Percentiles rank a stretch among this genome's conserved stretches.
These are phyloP conservation scores for Ellobium chinense DNA, from an alignment of 2,888 invertebrate genomes.

Conservation along the genomic window DNA sequence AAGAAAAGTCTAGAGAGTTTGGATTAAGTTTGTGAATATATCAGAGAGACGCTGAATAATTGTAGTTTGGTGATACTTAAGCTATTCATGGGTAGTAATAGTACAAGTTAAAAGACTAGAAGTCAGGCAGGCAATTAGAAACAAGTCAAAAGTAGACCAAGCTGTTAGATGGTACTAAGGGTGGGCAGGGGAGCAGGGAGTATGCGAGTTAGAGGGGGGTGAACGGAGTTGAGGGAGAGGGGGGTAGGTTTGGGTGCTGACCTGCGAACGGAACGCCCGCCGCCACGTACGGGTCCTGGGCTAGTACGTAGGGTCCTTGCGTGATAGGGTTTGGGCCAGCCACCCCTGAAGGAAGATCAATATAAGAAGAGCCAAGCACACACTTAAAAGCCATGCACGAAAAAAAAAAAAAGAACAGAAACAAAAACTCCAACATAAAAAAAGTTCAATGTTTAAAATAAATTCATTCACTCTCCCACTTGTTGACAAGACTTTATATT, in stretches of 20 bases:
- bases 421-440: neutral
- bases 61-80: too few relatives aligned
- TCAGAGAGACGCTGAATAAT: too few relatives aligned
- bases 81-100: too few relatives aligned
- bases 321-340: constrained; percentile 55
- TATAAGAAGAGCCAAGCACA: constrained; percentile 65
- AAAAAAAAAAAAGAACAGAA: constrained; percentile 30
- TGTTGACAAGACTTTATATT: too few relatives aligned
- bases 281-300: constrained; percentile 90
- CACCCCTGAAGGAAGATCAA: constrained; percentile 48
- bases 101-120: too few relatives aligned
- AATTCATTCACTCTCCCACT: neutral
- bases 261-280: constrained; percentile 87
- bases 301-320: constrained; percentile 79
- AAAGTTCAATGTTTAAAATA: neutral
- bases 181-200: neutral
- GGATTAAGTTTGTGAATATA: too few relatives aligned
- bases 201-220: neutral
- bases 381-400: constrained; percentile 71
- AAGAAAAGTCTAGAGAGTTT: too few relatives aligned
- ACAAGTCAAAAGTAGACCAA: too few relatives aligned
- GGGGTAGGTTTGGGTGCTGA: constrained; percentile 57
- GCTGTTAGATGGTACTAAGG: too few relatives aligned
- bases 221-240: neutral
- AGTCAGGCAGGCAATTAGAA: too few relatives aligned